A percentile compares a stretch with the other conserved stretches of the same genome.
phyloP scores from a whole-genome alignment of 2,797 vertebrate species.

The Microctenopoma steveboyesi region DNA sequence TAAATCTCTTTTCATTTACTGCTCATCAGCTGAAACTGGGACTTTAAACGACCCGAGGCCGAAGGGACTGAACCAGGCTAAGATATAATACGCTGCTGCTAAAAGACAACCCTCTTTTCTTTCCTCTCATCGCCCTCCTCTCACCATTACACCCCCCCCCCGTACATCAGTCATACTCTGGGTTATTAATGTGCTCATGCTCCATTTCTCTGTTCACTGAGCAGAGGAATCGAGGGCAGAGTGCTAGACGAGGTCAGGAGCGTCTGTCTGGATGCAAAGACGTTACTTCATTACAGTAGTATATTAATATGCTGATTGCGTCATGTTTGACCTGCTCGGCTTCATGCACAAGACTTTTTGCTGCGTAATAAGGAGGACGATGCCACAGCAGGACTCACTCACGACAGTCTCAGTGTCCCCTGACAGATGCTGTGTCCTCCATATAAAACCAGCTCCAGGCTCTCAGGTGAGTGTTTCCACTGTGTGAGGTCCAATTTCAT shows the following conservation, averaged over 20 bases:
- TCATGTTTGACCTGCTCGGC: too few relatives aligned
- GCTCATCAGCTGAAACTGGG: too few relatives aligned
- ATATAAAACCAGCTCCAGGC: background rate
- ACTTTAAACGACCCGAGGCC: too few relatives aligned
- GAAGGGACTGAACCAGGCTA: too few relatives aligned
- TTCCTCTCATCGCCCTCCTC: background rate
- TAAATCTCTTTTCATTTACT: too few relatives aligned
- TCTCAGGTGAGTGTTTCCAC: conserved; percentile 5
- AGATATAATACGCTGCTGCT: too few relatives aligned
- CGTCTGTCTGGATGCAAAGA: background rate
- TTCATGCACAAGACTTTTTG: background rate
- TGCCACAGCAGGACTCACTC: background rate
- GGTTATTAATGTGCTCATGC: conserved; percentile 29
- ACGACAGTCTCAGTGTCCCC: background rate
- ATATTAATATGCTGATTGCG: too few relatives aligned
- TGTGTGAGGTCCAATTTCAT: conserved; percentile 17
- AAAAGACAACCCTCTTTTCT: too few relatives aligned
- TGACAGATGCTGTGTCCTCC: background rate
- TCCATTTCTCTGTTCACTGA: conserved; percentile 51
- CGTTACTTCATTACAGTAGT: too few relatives aligned
- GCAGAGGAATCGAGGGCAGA: conserved; percentile 12
- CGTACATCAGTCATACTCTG: background rate
- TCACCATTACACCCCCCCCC: too few relatives aligned
- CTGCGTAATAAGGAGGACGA: background rate
- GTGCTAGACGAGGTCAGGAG: conserved; percentile 5